Conservation (phyloP, 1,140 invertebrate species). For the Trypoxylus dichotomus region DNA sequence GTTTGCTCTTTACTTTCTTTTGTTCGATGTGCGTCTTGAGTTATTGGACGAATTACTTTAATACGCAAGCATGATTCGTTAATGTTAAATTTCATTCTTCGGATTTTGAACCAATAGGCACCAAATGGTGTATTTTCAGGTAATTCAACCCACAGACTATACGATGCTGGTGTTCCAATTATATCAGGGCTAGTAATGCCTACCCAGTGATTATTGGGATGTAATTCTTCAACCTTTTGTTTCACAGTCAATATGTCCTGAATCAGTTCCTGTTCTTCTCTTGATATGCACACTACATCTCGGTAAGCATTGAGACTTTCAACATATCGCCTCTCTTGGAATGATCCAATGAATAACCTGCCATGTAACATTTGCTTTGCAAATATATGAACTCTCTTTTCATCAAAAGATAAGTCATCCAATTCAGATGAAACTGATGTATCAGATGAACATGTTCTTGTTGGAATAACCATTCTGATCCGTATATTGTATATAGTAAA, state of each 20-base stretch:
- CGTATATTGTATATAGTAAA: too few species aligned
- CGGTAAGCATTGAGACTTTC: slow-evolving; percentile 30
- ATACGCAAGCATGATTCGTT: slow-evolving; percentile 30
- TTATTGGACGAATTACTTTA: slow-evolving; percentile 29
- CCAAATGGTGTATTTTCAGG: slow-evolving; percentile 28
- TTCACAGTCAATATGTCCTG: slow-evolving; percentile 28
- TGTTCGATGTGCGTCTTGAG: neutral
- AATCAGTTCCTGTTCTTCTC: slow-evolving; percentile 30
- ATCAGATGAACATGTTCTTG: neutral
- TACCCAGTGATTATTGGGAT: slow-evolving; percentile 27
- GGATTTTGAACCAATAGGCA: slow-evolving; percentile 35
- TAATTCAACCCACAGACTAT: slow-evolving; percentile 31
- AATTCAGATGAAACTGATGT: slow-evolving; percentile 1
- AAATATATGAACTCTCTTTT: slow-evolving; percentile 28
- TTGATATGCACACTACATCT: slow-evolving; percentile 32
- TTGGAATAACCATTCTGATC: neutral
- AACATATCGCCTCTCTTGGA: slow-evolving; percentile 33
- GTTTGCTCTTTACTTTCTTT: neutral
- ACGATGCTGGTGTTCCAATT: slow-evolving; percentile 8
- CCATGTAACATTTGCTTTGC: slow-evolving; percentile 34
- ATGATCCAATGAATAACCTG: slow-evolving; percentile 32
- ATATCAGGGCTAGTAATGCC: slow-evolving; percentile 30
- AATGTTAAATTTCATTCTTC: slow-evolving; percentile 19
- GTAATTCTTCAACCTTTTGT: slow-evolving; percentile 20
- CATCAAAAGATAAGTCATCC: neutral